phyloP scores from a whole-genome alignment of 2,113 vertebrate genomes.

The Galemys pyrenaicus region DNA sequence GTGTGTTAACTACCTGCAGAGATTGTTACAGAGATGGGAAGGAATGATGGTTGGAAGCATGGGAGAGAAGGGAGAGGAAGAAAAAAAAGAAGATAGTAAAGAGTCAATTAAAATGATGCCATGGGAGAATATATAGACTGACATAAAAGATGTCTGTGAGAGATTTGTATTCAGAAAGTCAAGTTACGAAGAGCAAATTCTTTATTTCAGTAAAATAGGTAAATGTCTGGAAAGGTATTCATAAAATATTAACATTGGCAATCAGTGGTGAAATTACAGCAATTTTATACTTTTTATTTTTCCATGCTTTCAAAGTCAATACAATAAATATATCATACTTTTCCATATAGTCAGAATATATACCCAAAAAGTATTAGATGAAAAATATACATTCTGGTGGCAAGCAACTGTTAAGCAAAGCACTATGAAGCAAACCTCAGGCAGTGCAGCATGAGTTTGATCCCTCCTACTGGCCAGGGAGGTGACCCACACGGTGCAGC shows the following conservation, averaged over 20 bases:
- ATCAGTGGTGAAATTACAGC: neutral
- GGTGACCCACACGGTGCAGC: too few species aligned
- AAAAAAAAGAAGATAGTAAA: neutral
- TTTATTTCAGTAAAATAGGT: neutral
- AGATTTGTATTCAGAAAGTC: neutral
- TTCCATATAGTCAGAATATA: neutral
- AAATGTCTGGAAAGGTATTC: neutral
- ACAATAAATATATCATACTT: neutral
- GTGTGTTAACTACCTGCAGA: neutral
- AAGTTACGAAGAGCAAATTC: neutral
- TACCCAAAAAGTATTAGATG: neutral
- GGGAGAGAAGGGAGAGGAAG: neutral
- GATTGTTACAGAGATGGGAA: neutral
- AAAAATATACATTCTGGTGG: too few species aligned
- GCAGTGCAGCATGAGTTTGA: too few species aligned
- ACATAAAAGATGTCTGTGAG: neutral
- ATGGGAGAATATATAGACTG: neutral
- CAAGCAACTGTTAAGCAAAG: too few species aligned
- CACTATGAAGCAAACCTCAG: too few species aligned
- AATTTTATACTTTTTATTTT: neutral
- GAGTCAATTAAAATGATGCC: neutral
- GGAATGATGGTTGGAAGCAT: neutral
- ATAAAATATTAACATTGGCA: neutral
- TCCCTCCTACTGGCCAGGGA: too few species aligned
- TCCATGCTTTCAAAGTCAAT: neutral